Percentiles rank a stretch among this genome's conserved stretches.
Conservation (phyloP, 2,113 vertebrate species). For the Microcebus ravelobensis region DNA sequence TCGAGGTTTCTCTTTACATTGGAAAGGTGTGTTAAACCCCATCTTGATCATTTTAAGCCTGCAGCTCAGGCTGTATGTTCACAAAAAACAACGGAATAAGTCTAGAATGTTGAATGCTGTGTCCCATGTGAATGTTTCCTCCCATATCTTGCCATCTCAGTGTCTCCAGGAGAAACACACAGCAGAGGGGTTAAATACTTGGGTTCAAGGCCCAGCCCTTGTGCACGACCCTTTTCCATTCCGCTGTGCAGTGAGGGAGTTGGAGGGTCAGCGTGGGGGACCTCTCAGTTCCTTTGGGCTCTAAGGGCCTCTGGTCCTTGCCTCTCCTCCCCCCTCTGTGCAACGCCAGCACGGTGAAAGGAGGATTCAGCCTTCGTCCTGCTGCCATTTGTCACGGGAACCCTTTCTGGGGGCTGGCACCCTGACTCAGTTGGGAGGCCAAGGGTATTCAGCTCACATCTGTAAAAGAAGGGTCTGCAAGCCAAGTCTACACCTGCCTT, state of each 20-base stretch:
- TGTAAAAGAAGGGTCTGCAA: neutral
- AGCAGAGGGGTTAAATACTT: neutral
- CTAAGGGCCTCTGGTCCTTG: neutral
- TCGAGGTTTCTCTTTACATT: neutral
- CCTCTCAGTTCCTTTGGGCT: no score
- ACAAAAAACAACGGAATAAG: neutral
- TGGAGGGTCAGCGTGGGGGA: neutral
- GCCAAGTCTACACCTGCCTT: neutral
- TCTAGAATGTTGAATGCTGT: accelerated
- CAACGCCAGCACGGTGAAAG: neutral
- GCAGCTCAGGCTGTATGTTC: neutral
- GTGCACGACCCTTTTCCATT: neutral
- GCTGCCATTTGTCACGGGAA: neutral
- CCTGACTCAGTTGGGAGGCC: neutral
- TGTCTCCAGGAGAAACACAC: neutral
- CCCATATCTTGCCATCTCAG: neutral
- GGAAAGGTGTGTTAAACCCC: neutral
- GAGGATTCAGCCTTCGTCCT: neutral
- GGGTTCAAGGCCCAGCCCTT: neutral
- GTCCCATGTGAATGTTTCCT: neutral
- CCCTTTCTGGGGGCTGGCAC: neutral
- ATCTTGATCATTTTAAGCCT: neutral
- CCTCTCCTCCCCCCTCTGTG: neutral
- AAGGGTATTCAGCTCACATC: neutral
- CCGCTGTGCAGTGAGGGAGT: neutral